Evolutionary conservation across 1,140 invertebrate genomes (phyloP).

Genomic region (Zelostemma sp.): DNA sequence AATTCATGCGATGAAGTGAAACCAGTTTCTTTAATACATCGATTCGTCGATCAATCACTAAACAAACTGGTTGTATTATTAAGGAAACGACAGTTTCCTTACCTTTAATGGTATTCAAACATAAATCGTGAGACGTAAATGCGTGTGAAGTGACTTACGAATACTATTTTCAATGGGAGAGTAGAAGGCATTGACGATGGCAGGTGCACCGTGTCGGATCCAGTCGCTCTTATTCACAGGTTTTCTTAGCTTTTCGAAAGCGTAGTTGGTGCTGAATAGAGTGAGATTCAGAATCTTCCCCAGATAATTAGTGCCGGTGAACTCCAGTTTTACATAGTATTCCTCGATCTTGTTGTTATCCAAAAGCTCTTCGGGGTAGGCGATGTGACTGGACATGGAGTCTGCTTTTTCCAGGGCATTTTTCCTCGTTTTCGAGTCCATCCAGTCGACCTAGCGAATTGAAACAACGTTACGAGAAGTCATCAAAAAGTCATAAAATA

Average conservation of each 20-base stretch:
- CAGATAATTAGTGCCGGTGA: constrained; percentile 78
- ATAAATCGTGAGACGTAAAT: no score
- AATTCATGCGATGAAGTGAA: no score
- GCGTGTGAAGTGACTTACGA: no score
- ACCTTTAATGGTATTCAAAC: no score
- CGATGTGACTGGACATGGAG: constrained; percentile 83
- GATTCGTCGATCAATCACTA: no score
- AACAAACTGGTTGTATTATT: no score
- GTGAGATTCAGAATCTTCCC: constrained; percentile 82
- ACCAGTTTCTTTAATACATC: no score
- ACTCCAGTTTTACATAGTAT: constrained; percentile 81
- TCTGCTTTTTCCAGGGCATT: constrained; percentile 80
- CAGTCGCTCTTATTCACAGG: constrained; percentile 88
- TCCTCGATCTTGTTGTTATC: constrained; percentile 81
- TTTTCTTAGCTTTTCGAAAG: constrained; percentile 82
- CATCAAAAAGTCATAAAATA: not conserved
- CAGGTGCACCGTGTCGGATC: constrained; percentile 81
- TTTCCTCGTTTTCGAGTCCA: constrained; percentile 84
- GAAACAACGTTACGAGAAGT: not conserved
- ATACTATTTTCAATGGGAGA: constrained; percentile 87
- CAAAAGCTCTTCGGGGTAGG: constrained; percentile 85
- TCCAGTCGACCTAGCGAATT: constrained; percentile 81
- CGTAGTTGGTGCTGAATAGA: constrained; percentile 81
- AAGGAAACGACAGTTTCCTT: no score
- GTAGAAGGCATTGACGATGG: constrained; percentile 88